phyloP scores from a whole-genome alignment of 1,140 invertebrate species.

The Ganaspis sp. region DNA sequence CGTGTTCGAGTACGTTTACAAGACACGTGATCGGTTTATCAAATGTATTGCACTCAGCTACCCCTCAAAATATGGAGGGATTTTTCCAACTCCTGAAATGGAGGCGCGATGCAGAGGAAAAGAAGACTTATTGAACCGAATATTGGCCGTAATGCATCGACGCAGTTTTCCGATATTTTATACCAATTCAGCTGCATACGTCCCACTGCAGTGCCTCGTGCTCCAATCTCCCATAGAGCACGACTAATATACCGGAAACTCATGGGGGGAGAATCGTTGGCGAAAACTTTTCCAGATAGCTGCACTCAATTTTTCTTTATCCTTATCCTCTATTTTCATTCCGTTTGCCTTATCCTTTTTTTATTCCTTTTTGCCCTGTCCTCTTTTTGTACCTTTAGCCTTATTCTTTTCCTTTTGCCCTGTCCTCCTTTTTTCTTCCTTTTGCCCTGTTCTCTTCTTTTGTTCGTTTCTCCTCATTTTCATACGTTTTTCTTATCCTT shows the following conservation, averaged over 20 bases:
- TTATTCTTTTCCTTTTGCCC: not conserved
- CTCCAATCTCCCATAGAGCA: conserved; percentile 50
- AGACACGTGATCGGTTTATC: conserved; percentile 62
- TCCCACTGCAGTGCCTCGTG: conserved; percentile 30
- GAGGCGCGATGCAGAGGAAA: conserved; percentile 30
- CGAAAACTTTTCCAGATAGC: conserved; percentile 28
- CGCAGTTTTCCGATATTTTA: conserved; percentile 64
- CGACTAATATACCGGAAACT: conserved; percentile 54
- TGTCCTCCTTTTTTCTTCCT: not conserved
- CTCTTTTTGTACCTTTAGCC: too few species aligned
- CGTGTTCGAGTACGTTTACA: conserved; percentile 53
- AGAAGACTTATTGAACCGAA: conserved; percentile 60
- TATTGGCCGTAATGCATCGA: conserved; percentile 62
- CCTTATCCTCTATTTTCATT: not conserved
- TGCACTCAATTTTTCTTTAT: conserved; percentile 7
- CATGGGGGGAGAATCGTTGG: conserved; percentile 32
- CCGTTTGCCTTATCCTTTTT: too few species aligned
- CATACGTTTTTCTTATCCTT: not conserved
- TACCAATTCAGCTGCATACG: conserved; percentile 50
- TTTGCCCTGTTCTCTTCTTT: not conserved
- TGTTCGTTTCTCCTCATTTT: too few species aligned
- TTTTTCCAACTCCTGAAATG: not conserved
- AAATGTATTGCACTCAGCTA: conserved; percentile 47
- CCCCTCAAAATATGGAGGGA: too few species aligned
- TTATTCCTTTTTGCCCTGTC: not conserved